Base-by-base conservation (phyloP, 2,113 vertebrate genomes). In the Pontoporia blainvillei region DNA sequence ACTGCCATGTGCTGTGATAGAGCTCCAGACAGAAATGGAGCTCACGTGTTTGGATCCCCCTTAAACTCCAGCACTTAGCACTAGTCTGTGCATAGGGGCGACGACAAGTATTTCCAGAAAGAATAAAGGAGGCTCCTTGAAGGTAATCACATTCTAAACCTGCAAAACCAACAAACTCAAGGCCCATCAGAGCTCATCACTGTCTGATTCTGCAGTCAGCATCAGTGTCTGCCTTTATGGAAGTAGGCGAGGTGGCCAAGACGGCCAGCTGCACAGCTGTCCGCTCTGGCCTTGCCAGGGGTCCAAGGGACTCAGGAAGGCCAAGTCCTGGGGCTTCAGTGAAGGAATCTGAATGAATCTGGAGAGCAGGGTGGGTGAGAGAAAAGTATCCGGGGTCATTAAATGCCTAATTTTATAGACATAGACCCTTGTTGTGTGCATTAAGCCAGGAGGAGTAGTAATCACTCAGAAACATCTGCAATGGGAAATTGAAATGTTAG, bases 81-180 rank as follows among this genome's bases (percentile, higher is more conserved):
- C 61, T 2, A 0, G 3, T 21, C 41, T 66, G 8, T 23, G 2
- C 29, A 8, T 6, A 9, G 20, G 0, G 13, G 5, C 6, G 1
- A 5, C 1, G 4, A 0, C 6, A 27, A 12, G 46, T 14, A 1
- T n/a, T 67, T 49, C 6, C 4, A 59, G 69, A 78, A 81, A 66
- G 78, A 72, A 15, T n/a, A 49, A 41, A 18, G 72, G 67, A 27
- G 46, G 1, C n/a, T 64, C 27, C 17, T 36, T 54, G 73, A 20
- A 61, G 81, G n/a, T 6, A 29, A 69, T 10, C 29, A 23, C 7
- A 2, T n/a, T 54, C 2, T 31, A 49, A n/a, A 27, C 27, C 81
- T 29, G 21, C 34, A n/a, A 7, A 21, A n/a, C 5, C 72, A 34
- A 3, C 11, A 52, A 61, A 31, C 15, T 11, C 10, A 25, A n/a